Conservation (phyloP, 2,113 vertebrate genomes). For the Cyanoliseus patagonus region DNA sequence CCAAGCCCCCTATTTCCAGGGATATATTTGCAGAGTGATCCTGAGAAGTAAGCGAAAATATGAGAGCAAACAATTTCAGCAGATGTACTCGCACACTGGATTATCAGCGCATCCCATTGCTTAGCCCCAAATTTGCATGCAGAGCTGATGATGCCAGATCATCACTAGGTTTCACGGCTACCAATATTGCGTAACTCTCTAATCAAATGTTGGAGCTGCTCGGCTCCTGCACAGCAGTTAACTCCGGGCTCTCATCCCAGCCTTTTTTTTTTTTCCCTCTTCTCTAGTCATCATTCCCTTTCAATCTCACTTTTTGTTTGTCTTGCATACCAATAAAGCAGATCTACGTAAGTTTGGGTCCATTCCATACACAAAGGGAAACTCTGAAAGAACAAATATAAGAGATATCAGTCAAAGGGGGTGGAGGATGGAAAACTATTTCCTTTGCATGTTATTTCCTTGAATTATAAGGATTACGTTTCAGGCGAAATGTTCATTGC, state of each 20-base stretch:
- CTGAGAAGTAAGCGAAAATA: background rate
- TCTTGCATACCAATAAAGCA: background rate
- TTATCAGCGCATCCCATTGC: background rate
- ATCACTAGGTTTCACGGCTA: background rate
- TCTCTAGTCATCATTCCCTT: background rate
- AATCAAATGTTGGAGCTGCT: background rate
- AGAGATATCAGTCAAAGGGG: slow-evolving; percentile 3
- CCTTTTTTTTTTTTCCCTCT: background rate
- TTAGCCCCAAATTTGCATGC: background rate
- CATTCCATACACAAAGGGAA: slow-evolving; percentile 42
- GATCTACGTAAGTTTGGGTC: slow-evolving; percentile 37
- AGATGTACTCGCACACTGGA: slow-evolving; percentile 1
- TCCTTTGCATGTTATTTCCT: slow-evolving; percentile 49
- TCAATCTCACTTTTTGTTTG: background rate
- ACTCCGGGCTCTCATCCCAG: background rate
- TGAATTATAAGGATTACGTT: slow-evolving; percentile 35
- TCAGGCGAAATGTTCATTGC: slow-evolving; percentile 6
- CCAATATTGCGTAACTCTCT: slow-evolving; percentile 25
- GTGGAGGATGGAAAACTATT: background rate
- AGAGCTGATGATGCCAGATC: background rate
- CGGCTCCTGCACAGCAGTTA: background rate
- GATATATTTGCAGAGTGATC: background rate
- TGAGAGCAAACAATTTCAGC: background rate
- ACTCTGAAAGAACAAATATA: slow-evolving; percentile 46
- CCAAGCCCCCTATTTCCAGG: background rate